These are phyloP conservation scores for Artemisiospiza belli DNA, from an alignment of 2,113 vertebrate species.

Conservation along the genomic window DNA sequence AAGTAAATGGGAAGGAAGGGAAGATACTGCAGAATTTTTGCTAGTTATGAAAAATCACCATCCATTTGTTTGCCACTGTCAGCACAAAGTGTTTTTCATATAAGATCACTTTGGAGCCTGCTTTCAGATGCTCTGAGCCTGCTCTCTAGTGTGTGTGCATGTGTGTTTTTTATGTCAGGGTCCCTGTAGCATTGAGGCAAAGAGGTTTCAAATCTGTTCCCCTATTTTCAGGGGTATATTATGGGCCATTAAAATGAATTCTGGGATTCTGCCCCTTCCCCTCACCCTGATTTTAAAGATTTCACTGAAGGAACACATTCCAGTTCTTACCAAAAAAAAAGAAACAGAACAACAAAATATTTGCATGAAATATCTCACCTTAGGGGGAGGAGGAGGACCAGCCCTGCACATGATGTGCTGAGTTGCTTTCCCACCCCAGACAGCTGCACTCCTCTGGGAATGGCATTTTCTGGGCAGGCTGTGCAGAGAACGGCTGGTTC, in stretches of 20 bases:
- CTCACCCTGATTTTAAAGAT: background rate
- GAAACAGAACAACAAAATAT: background rate
- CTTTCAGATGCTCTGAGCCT: constrained; percentile 25
- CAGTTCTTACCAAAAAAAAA: background rate
- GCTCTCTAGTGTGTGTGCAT: background rate
- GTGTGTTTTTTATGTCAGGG: background rate
- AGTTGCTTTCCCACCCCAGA: background rate
- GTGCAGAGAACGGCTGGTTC: background rate
- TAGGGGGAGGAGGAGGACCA: background rate
- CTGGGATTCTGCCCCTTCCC: background rate
- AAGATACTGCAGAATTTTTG: constrained; percentile 2
- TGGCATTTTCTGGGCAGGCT: background rate
- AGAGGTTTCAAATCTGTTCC: constrained; percentile 7
- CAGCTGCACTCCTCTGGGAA: background rate
- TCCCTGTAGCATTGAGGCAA: constrained; percentile 6
- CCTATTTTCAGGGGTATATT: constrained; percentile 48
- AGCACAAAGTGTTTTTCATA: constrained; percentile 46
- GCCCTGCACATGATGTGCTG: fast-evolving
- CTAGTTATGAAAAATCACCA: constrained; percentile 14
- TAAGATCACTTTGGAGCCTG: constrained; percentile 9
- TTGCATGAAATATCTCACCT: background rate
- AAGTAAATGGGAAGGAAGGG: background rate
- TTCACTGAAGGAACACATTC: background rate
- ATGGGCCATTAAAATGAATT: background rate
- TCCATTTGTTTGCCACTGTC: constrained; percentile 59